Evolutionary conservation across 2,888 invertebrate species (phyloP).

Genomic region (Apotomis capreana): DNA sequence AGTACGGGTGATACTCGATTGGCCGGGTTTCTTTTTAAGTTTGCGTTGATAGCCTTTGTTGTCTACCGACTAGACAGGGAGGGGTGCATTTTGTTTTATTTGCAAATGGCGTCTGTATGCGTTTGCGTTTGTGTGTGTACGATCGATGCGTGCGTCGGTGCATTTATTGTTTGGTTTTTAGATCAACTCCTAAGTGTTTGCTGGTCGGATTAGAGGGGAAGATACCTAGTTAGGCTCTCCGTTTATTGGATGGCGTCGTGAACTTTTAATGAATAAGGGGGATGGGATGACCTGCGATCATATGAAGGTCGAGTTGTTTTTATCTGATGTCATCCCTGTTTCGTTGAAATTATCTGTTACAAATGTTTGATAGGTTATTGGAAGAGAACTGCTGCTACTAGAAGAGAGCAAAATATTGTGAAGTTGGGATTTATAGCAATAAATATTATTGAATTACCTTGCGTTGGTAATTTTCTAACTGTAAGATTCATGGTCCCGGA

Average conservation of each 20-base stretch:
- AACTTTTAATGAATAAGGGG: constrained; percentile 2
- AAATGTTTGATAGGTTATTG: too few species aligned
- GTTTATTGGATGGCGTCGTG: not conserved
- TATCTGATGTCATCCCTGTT: too few species aligned
- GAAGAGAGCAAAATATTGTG: too few species aligned
- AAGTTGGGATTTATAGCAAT: too few species aligned
- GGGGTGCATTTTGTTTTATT: constrained; percentile 78
- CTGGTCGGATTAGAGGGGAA: constrained; percentile 14
- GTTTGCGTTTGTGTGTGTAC: constrained; percentile 46
- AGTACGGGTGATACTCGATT: constrained; percentile 51
- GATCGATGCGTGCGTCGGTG: constrained; percentile 62
- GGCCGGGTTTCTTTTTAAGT: constrained; percentile 47
- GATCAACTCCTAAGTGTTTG: constrained; percentile 28
- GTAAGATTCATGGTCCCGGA: too few species aligned
- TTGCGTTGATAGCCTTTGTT: constrained; percentile 74
- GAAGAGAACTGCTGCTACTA: too few species aligned
- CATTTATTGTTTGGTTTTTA: constrained; percentile 47
- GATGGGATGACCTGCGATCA: too few species aligned
- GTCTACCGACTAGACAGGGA: constrained; percentile 76
- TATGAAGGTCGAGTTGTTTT: too few species aligned
- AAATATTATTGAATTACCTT: too few species aligned
- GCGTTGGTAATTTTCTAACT: too few species aligned
- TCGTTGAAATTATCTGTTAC: too few species aligned
- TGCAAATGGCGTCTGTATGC: constrained; percentile 58
- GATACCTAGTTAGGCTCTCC: constrained; percentile 14